Conservation (phyloP, 2,888 invertebrate species). For the Tridacna gigas region DNA sequence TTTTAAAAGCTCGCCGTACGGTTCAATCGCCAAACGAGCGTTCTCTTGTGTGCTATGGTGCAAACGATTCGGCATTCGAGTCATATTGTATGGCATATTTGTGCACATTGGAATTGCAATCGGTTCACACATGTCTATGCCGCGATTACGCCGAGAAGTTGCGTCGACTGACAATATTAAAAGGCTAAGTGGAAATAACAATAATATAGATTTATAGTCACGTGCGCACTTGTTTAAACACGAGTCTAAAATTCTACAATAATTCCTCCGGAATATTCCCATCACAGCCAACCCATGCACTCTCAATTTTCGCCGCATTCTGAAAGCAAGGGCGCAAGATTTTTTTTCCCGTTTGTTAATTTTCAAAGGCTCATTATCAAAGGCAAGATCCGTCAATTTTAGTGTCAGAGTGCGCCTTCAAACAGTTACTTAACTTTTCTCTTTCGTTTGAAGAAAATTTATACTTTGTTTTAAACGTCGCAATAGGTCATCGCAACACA, state of each 20-base stretch:
- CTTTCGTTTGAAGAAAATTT: constrained; percentile 26
- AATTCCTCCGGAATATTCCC: constrained; percentile 10
- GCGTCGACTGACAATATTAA: constrained; percentile 2
- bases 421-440: background rate
- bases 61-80: constrained; percentile 81
- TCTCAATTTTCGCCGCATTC: background rate
- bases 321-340: background rate
- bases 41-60: constrained; percentile 81
- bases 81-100: constrained; percentile 82
- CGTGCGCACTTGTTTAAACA: background rate
- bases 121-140: constrained; percentile 78
- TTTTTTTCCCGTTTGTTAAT: background rate
- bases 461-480: constrained; percentile 13
- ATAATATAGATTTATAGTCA: background rate
- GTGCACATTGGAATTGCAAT: constrained; percentile 79
- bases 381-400: constrained; percentile 5
- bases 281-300: background rate
- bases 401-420: background rate
- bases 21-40: constrained; percentile 78
- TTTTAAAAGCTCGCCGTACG: constrained; percentile 76
- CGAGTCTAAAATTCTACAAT: constrained; percentile 16
- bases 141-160: constrained; percentile 33
- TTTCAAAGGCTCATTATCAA: background rate
- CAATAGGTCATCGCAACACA: constrained; percentile 16
- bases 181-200: constrained; percentile 2